Evolutionary conservation across 2,113 vertebrate genomes (phyloP).

Genomic region (Tragelaphus imberbis): DNA sequence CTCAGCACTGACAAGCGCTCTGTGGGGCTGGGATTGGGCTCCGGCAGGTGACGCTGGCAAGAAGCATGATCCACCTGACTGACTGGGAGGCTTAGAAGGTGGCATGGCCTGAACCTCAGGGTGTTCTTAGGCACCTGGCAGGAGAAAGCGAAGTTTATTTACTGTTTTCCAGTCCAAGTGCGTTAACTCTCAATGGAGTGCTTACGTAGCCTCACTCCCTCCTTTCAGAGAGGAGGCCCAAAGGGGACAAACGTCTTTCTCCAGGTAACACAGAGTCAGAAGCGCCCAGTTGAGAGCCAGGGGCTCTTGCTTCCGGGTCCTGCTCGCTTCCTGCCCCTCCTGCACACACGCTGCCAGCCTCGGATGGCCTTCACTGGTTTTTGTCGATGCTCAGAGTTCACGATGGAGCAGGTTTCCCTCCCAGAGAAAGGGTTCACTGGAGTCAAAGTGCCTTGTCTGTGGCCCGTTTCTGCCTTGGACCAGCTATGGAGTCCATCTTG

Average conservation of each 20-base stretch:
- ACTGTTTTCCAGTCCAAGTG: not conserved
- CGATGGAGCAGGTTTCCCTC: not conserved
- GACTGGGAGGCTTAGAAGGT: not conserved
- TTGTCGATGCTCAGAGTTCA: not conserved
- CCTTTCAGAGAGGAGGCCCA: not conserved
- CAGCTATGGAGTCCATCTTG: not conserved
- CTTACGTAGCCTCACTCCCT: not conserved
- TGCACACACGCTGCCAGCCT: fast-evolving
- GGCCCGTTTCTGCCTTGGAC: not conserved
- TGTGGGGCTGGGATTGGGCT: not conserved
- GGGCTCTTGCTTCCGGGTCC: not conserved
- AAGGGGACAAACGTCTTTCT: not conserved
- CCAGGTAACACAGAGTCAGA: not conserved
- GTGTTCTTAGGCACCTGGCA: not conserved
- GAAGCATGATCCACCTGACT: not conserved
- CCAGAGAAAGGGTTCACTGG: not conserved
- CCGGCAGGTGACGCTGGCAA: fast-evolving
- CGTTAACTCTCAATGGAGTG: not conserved
- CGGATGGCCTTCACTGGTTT: not conserved
- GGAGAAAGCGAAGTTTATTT: not conserved
- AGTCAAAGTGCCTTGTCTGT: not conserved
- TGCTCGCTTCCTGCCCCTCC: not conserved
- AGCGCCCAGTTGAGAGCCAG: not conserved
- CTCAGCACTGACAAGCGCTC: not conserved
- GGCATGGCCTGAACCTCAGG: not conserved